Conservation (phyloP, 2,113 vertebrate species). For the Opisthocomus hoazin region DNA sequence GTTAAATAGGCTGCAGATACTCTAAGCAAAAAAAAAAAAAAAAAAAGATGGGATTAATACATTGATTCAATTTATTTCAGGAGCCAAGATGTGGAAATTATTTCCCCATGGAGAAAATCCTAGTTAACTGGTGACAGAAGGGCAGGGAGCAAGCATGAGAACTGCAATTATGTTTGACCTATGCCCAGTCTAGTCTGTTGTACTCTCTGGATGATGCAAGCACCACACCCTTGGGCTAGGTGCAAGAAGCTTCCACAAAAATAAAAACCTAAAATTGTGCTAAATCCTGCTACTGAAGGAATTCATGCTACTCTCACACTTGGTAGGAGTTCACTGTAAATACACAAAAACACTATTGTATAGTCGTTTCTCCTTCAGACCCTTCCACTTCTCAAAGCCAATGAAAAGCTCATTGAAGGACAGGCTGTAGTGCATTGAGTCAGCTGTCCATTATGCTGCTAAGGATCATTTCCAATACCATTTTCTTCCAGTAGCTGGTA, state of each 20-base stretch:
- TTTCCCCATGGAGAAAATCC: neutral
- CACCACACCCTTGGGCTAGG: neutral
- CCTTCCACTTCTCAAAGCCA: neutral
- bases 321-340: neutral
- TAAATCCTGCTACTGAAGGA: neutral
- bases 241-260: neutral
- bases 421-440: neutral
- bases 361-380: neutral
- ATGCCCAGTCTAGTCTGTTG: neutral
- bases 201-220: neutral
- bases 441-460: neutral
- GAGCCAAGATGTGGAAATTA: neutral
- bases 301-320: neutral
- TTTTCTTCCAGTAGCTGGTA: neutral
- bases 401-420: neutral
- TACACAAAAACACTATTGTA: neutral
- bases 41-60: neutral
- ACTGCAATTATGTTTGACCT: neutral
- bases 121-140: neutral
- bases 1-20: neutral
- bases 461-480: neutral
- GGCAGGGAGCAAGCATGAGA: neutral
- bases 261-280: neutral
- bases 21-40: neutral
- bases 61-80: neutral